Evolutionary conservation across 2,797 vertebrate species (phyloP), one percentile per base, ranked within the genome.

Genomic region (Sphenodon punctatus): DNA sequence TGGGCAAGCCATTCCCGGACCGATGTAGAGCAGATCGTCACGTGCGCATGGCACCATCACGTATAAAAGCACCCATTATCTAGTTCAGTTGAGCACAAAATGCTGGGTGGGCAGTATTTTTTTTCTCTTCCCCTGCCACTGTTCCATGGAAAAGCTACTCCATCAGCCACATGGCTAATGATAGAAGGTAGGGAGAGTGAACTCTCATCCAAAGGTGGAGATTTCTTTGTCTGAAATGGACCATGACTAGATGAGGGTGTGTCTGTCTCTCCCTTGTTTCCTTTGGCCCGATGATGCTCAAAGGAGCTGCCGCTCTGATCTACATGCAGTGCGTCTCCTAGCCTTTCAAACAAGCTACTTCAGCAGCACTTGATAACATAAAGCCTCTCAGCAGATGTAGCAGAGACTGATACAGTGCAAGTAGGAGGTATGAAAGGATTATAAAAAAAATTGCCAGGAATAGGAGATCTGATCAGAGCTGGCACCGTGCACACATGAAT

Each of bases 221-320:
- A 78, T 88, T 88, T 78, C 83, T 70, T 0, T 0, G 59, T 61
- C 84, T 85, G 67, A 43, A 89, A 64, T 1, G 5, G 49, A 67
- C 34, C 34, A 38, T 0, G 2, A 34, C 80, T 78, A 74, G 71
- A 34, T n/a, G 72, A 34, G 67, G 69, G 58, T 68, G 71, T 77
- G 68, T 32, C 77, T 55, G 65, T 9, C 65, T 79, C 64, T 15
- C 3, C 42, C 66, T 87, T 70, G 4, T 0, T 64, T 84, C 42
- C 69, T 89, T 78, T 51, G 69, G 76, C 68, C 71, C 8, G 38
- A 25, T 56, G 88, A 53, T 67, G 82, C 85, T 91, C 89, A 91
- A 85, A 91, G 71, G 63, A 80, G n/a, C 34, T 42, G 82, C n/a
- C 1, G 75, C 81, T 88, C 80, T 90, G 75, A 82, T 85, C 63